phyloP scores from a whole-genome alignment of 2,888 invertebrate genomes.

The Rotaria socialis region DNA sequence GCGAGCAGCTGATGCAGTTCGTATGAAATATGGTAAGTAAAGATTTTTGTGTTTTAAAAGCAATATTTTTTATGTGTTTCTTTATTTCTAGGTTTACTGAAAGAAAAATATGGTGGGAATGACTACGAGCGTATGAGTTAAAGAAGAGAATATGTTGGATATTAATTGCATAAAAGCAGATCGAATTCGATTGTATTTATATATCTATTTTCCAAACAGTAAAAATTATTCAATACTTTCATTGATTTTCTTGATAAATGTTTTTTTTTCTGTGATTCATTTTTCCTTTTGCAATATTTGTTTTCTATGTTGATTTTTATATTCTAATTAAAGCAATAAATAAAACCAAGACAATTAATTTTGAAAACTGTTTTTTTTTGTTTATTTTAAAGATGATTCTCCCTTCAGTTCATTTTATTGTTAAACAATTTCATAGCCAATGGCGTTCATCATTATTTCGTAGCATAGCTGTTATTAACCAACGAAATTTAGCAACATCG shows the following conservation, averaged over 20 bases:
- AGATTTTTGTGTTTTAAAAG: background rate
- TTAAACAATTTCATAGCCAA: background rate
- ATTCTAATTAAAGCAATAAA: too few species aligned
- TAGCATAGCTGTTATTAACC: background rate
- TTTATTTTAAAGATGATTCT: background rate
- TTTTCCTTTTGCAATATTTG: too few species aligned
- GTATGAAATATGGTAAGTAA: constrained; percentile 29
- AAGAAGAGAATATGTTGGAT: background rate
- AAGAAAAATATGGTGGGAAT: background rate
- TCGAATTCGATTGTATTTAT: too few species aligned
- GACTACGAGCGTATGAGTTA: background rate
- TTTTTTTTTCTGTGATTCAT: too few species aligned
- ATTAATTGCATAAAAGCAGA: background rate
- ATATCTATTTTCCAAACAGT: too few species aligned
- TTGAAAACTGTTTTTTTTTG: too few species aligned
- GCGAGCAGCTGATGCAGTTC: background rate
- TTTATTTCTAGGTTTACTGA: background rate
- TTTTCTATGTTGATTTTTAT: too few species aligned
- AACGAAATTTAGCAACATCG: background rate
- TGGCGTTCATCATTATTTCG: constrained; percentile 4
- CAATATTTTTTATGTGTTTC: too few species aligned
- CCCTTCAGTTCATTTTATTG: background rate
- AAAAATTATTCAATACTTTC: too few species aligned
- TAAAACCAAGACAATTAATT: too few species aligned
- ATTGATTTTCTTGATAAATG: too few species aligned